These are phyloP conservation scores for Psilanteris sp. DNA, from an alignment of 1,140 invertebrate genomes.

Conservation along the genomic window DNA sequence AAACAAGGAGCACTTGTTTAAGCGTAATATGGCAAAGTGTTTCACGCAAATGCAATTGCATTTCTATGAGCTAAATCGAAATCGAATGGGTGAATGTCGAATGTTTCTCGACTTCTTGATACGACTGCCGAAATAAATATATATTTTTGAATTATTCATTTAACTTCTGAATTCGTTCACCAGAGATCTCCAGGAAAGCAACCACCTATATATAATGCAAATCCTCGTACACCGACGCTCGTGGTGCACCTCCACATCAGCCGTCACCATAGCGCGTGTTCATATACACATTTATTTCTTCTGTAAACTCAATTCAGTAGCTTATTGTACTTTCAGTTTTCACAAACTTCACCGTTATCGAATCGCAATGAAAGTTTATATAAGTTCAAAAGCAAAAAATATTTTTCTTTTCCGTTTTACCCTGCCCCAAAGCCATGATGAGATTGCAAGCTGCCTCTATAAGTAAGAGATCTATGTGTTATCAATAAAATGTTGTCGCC, in stretches of 20 bases:
- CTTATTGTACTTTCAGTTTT: conserved; percentile 60
- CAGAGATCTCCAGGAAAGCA: conserved; percentile 15
- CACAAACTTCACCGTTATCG: conserved; percentile 53
- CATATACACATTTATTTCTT: conserved; percentile 48
- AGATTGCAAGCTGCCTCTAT: conserved; percentile 48
- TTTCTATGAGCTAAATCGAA: conserved; percentile 32
- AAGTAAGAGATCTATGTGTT: conserved; percentile 29
- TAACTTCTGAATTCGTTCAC: conserved; percentile 16
- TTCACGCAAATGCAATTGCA: conserved; percentile 34
- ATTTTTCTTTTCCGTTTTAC: conserved; percentile 41
- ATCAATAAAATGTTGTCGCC: conserved; percentile 48
- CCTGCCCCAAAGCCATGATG: conserved; percentile 31
- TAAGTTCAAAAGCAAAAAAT: conserved; percentile 41
- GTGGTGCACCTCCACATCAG: neutral
- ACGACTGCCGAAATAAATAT: conserved; percentile 30
- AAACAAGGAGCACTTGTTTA: no score
- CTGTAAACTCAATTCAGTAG: conserved; percentile 55
- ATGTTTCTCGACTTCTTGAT: conserved; percentile 23
- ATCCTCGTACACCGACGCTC: neutral
- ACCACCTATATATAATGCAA: conserved; percentile 31
- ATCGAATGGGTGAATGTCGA: conserved; percentile 35
- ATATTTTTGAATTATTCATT: conserved; percentile 59
- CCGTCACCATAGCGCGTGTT: conserved; percentile 11
- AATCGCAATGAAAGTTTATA: conserved; percentile 56
- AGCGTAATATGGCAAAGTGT: conserved; percentile 41